Evolutionary conservation across 1,140 invertebrate genomes (phyloP).

Genomic region (Galendromus occidentalis): DNA sequence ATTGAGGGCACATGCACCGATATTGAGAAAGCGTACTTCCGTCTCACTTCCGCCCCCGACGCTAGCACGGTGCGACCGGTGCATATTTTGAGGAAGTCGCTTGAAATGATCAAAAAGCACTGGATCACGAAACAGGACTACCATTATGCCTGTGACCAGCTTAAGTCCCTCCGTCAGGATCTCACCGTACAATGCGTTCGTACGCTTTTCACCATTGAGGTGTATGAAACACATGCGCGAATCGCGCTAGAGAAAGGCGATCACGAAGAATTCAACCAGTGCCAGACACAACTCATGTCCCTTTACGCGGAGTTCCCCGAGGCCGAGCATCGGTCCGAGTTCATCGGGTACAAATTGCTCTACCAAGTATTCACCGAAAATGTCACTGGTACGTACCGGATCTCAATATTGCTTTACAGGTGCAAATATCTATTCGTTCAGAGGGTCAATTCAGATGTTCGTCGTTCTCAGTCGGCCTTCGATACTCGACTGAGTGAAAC

Average conservation of each 20-base stretch:
- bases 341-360: slow-evolving; percentile 78
- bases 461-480: neutral
- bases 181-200: slow-evolving; percentile 89
- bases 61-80: slow-evolving; percentile 70
- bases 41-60: slow-evolving; percentile 78
- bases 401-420: neutral
- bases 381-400: slow-evolving; percentile 52
- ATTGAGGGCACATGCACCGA: slow-evolving; percentile 79
- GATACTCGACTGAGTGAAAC: neutral
- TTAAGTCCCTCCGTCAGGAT: slow-evolving; percentile 96
- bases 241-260: slow-evolving; percentile 92
- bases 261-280: slow-evolving; percentile 97
- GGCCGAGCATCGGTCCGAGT: slow-evolving; percentile 60
- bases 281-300: slow-evolving; percentile 87
- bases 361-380: slow-evolving; percentile 96
- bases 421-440: neutral
- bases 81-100: slow-evolving; percentile 56
- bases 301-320: slow-evolving; percentile 51
- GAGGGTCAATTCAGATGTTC: slow-evolving; percentile 4
- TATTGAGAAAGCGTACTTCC: slow-evolving; percentile 80
- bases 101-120: slow-evolving; percentile 67
- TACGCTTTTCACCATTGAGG: slow-evolving; percentile 77
- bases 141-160: slow-evolving; percentile 85
- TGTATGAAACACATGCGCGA: slow-evolving; percentile 93
- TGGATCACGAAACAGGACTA: slow-evolving; percentile 81